Evolutionary conservation across 2,888 invertebrate genomes (phyloP).

Genomic region (Phalera bucephala): DNA sequence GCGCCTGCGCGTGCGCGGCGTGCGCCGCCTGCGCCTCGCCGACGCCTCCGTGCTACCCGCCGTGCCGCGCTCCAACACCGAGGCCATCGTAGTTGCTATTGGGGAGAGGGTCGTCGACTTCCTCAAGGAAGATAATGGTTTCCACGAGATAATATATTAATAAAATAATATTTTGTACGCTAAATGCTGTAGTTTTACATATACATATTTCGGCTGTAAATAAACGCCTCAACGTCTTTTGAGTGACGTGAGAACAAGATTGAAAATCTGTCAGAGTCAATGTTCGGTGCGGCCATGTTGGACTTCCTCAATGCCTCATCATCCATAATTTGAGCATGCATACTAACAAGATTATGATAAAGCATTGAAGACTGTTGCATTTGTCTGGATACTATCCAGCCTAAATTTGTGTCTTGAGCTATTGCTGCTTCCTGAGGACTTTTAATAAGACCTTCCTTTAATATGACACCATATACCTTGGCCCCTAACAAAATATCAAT

Average conservation of each 20-base stretch:
- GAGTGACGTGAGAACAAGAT: too few relatives aligned
- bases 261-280: too few relatives aligned
- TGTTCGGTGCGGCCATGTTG: too few relatives aligned
- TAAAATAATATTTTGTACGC: too few relatives aligned
- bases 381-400: conserved; percentile 24
- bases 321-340: conserved; percentile 8
- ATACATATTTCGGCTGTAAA: too few relatives aligned
- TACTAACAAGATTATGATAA: conserved; percentile 5
- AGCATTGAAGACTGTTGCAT: neutral
- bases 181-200: too few relatives aligned
- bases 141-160: too few relatives aligned
- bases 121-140: too few relatives aligned
- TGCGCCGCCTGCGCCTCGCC: conserved; percentile 45
- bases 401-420: conserved; percentile 18
- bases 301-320: conserved; percentile 16
- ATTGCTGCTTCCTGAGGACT: conserved; percentile 6
- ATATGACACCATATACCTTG: conserved; percentile 8
- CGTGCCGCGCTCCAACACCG: conserved; percentile 51
- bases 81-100: conserved; percentile 50
- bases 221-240: too few relatives aligned
- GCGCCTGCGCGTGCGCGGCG: conserved; percentile 46
- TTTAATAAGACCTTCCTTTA: conserved; percentile 14
- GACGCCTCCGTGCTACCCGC: conserved; percentile 48
- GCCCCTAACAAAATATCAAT: conserved; percentile 15
- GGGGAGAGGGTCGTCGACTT: conserved; percentile 54